These are phyloP conservation scores for Tragelaphus scriptus DNA, from an alignment of 2,113 vertebrate species.

Conservation along the genomic window DNA sequence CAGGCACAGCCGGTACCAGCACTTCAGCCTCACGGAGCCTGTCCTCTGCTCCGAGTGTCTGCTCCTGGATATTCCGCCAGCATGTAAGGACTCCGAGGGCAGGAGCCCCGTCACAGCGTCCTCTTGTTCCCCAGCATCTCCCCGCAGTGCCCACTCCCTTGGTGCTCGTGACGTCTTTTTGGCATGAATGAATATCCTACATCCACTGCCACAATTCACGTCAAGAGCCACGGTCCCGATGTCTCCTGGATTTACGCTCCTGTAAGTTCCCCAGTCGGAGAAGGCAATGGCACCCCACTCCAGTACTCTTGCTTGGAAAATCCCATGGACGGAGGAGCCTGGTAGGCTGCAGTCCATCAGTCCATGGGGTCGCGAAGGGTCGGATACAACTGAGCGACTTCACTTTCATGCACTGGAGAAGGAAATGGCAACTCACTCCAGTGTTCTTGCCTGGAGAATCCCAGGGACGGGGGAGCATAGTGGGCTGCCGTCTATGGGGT, in stretches of 20 bases:
- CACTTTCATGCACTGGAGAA: no score
- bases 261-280: no score
- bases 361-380: no score
- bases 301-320: no score
- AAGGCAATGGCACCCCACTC: no score
- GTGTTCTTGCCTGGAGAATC: no score
- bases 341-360: no score
- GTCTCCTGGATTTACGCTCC: not conserved
- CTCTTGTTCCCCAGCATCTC: not conserved
- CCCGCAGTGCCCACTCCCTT: not conserved
- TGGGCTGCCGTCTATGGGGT: no score
- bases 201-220: accelerated
- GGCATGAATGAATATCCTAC: not conserved
- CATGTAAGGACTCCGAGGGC: not conserved
- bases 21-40: not conserved
- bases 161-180: not conserved
- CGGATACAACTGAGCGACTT: no score
- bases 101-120: not conserved
- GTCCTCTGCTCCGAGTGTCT: not conserved
- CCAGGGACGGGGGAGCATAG: no score
- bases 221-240: accelerated
- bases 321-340: no score
- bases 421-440: no score
- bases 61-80: not conserved
- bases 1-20: not conserved